Base-by-base conservation (phyloP, 2,797 vertebrate species). In the Myotis myotis region DNA sequence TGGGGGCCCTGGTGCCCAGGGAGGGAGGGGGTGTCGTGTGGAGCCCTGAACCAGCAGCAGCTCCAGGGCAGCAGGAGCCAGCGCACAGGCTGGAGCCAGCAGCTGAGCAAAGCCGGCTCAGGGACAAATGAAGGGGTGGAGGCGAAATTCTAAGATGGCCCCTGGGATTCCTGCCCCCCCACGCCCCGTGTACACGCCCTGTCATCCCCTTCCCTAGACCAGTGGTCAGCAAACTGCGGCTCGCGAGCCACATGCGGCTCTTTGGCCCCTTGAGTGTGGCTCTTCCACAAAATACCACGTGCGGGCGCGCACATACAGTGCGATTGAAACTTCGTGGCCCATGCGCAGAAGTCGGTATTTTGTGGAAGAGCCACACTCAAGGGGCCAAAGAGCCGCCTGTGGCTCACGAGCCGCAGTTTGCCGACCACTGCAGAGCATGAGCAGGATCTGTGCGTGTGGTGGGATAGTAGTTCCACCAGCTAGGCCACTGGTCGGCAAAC, bases 81-180 rank as follows among this genome's bases (percentile, higher is more conserved):
- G 53, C 82, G 57, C 44, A 70, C 36, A n/a, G 68, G 91, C 60
- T 76, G 68, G 53, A 60, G 28, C 41, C 33, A 86, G 70, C 15
- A 28, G 28, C 87, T 82, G 76, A 86, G 38, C 41, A 70, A 60
- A 70, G 49, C 49, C 70, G 41, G 62, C 28, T 81, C 22, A 7
- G 49, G 36, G 84, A 80, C 25, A 79, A 84, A 57, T 38, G n/a
- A 72, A 86, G 23, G 19, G 11, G 75, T 19, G 28, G 60, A 57
- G 70, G 81, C n/a, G 81, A 76, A n/a, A 68, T 70, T 89, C 86
- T 75, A 60, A 95, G 68, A 87, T 53, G 33, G 41, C 28, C 62
- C 4, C 80, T 30, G 25, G 68, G 33, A 47, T 80, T 74, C 20
- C 60, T 36, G 5, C n/a, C 20, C 83, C 6, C 38, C 38, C 38